A percentile compares a stretch with the other conserved stretches of the same genome.
phyloP scores from a whole-genome alignment of 2,888 invertebrate species.

The Pollenia angustigena region DNA sequence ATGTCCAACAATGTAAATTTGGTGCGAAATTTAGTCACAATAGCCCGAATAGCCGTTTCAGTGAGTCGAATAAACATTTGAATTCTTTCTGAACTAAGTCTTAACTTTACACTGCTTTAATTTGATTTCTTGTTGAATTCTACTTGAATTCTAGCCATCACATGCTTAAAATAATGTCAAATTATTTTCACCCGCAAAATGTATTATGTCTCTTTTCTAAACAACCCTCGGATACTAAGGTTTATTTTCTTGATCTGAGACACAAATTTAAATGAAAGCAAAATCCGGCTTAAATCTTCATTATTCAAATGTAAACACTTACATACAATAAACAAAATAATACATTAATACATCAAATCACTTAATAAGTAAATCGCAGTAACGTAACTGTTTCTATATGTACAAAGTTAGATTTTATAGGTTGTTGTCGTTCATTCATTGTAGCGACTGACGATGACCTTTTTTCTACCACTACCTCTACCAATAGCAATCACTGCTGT shows the following conservation, averaged over 20 bases:
- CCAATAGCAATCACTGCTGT: conserved; percentile 37
- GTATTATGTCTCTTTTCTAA: neutral
- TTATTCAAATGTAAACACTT: conserved; percentile 12
- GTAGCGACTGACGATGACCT: conserved; percentile 57
- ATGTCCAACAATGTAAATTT: no score
- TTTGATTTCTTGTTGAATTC: no score
- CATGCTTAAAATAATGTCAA: no score
- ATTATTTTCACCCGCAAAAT: no score
- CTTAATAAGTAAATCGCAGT: neutral
- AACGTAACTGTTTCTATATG: conserved; percentile 10
- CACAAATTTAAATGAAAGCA: conserved; percentile 64
- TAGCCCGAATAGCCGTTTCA: no score
- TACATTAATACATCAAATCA: neutral
- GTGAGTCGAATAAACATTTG: no score
- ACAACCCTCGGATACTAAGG: conserved; percentile 19
- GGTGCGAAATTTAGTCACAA: no score
- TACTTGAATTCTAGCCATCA: no score
- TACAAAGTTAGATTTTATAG: conserved; percentile 5
- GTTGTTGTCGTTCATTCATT: neutral
- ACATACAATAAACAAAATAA: neutral
- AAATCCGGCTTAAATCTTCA: conserved; percentile 68
- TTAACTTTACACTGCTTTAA: no score
- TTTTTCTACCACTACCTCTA: conserved; percentile 35
- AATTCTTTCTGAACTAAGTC: no score
- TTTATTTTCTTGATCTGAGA: neutral